phyloP scores from a whole-genome alignment of 2,113 vertebrate genomes.

The Phyllostomus hastatus region DNA sequence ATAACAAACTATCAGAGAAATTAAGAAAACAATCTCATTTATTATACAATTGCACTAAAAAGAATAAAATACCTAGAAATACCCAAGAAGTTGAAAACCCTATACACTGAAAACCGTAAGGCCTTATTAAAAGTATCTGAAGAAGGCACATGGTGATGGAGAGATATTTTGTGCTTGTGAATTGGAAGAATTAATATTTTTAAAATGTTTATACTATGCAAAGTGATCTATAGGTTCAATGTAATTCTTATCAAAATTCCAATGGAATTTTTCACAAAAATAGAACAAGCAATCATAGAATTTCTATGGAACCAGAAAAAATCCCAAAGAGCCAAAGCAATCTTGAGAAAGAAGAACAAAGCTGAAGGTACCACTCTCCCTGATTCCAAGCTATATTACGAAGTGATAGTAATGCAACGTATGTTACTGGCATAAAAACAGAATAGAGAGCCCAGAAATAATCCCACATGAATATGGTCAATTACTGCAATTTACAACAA shows the following conservation, averaged over 20 bases:
- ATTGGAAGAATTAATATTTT: not conserved
- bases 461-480: not conserved
- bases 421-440: not conserved
- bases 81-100: not conserved
- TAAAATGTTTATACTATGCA: not conserved
- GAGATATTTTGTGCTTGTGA: not conserved
- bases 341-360: not conserved
- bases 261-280: not conserved
- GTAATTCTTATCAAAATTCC: not conserved
- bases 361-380: not conserved
- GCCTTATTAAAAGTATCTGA: not conserved
- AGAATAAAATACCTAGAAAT: not conserved
- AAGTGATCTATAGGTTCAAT: not conserved
- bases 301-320: not conserved
- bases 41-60: not conserved
- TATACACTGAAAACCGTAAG: not conserved
- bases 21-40: not conserved
- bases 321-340: not conserved
- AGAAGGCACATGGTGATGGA: not conserved
- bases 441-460: not conserved
- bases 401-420: not conserved
- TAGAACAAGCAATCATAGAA: not conserved
- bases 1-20: not conserved
- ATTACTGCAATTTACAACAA: not conserved
- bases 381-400: not conserved